Evolutionary conservation across 2,888 invertebrate genomes (phyloP), one percentile per base, ranked within the genome.

Genomic region (Amiota minor): DNA sequence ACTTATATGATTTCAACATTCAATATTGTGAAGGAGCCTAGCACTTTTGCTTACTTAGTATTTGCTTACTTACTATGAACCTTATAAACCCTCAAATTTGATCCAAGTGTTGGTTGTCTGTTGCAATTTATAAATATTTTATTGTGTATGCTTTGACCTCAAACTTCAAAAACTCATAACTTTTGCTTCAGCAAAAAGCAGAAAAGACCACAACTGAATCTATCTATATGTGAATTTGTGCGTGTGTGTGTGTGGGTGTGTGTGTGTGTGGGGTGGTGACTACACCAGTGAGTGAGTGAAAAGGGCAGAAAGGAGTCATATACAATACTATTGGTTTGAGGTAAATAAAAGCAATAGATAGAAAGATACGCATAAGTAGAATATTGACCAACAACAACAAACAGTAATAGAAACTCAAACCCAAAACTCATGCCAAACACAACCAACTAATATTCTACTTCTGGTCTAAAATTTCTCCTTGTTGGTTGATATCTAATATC

Each of bases 121-220:
- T 70, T 78, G 82, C 80, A 82, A 82, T 82, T 85, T 84, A 82
- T 82, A 82, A 82, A 82, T 82, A 82, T 82, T 82, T 82, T 82
- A 82, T 82, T 83, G 65, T 65, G 18, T 65, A 65, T 65, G 18
- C 9, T 9, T 11, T 83, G 81, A 82, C 82, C 78, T 74, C 79
- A 72, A 56, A 70, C 56, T 70, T 62, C 71, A 79, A 70, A 55
- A 18, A 68, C 65, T 70, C 75, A 78, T 78, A 76, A 78, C 72
- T 76, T 70, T 46, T 71, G 61, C 49, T 50, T n/a, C n/a, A 23
- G 35, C 23, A 72, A 64, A 72, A 64, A 65, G 70, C 65, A 12
- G 6, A 10, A 73, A 70, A 70, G 35, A 35, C 76, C 76, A 64
- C 59, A 35, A 16, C 11, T 59, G 59, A 16, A 16, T 4, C 11